Conservation (phyloP, 2,113 vertebrate genomes). For the Alethe diademata region DNA sequence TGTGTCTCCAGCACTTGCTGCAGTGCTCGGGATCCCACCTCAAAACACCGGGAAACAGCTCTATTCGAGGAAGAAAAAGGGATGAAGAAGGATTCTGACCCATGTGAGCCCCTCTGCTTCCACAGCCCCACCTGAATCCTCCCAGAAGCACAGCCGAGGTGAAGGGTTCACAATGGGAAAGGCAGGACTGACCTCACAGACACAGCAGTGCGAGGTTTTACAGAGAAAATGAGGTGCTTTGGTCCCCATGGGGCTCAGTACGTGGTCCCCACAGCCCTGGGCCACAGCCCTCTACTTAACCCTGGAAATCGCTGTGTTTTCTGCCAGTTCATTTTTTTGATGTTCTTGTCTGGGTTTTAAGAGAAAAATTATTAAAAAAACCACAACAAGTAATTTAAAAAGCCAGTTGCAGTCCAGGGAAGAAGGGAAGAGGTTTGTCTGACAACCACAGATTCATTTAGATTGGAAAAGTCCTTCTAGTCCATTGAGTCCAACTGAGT, state of each 20-base stretch:
- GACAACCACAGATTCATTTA: neutral
- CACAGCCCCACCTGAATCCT: neutral
- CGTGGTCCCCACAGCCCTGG: rapidly evolving
- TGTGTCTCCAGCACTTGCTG: neutral
- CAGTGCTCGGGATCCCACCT: neutral
- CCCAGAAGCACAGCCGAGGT: neutral
- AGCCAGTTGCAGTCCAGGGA: neutral
- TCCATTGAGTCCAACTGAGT: neutral
- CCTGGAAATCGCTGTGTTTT: neutral
- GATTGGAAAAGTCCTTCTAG: neutral
- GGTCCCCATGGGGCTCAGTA: neutral
- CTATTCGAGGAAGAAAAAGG: rapidly evolving
- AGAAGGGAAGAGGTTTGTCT: neutral
- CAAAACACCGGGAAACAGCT: rapidly evolving
- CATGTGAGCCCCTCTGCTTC: neutral
- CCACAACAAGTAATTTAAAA: too few relatives aligned
- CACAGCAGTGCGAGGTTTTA: neutral
- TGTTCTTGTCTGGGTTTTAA: neutral
- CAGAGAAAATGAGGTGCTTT: neutral
- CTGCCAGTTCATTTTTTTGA: neutral
- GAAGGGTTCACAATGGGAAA: neutral
- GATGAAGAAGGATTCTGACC: neutral
- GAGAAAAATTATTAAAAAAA: neutral
- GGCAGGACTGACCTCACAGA: neutral
- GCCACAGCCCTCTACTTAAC: neutral